These are phyloP conservation scores for Fregata magnificens DNA, from an alignment of 2,113 vertebrate species.

Conservation along the genomic window DNA sequence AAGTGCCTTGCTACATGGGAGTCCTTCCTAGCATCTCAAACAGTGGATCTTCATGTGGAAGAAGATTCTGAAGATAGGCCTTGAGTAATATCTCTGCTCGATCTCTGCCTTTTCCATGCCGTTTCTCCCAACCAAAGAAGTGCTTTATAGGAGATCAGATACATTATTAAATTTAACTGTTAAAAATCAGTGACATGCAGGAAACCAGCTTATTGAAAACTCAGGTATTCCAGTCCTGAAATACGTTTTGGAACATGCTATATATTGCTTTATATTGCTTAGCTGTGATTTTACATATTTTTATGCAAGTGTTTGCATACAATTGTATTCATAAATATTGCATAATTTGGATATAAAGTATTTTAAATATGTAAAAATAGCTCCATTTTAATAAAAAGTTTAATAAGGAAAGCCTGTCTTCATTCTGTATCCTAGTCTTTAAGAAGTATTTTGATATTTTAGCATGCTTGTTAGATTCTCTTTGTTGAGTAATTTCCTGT, in stretches of 20 bases:
- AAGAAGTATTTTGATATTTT: background rate
- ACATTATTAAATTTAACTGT: constrained; percentile 22
- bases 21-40: constrained; percentile 88
- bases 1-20: constrained; percentile 97
- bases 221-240: constrained; percentile 70
- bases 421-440: background rate
- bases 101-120: background rate
- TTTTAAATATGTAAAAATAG: constrained; percentile 74
- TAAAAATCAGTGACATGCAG: constrained; percentile 30
- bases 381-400: constrained; percentile 73
- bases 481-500: background rate
- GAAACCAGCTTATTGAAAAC: constrained; percentile 62
- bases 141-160: constrained; percentile 46
- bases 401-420: constrained; percentile 29
- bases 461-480: background rate
- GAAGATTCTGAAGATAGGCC: constrained; percentile 68
- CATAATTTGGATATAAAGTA: constrained; percentile 67
- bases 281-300: constrained; percentile 62
- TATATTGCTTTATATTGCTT: constrained; percentile 44
- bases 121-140: constrained; percentile 71
- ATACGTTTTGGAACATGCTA: constrained; percentile 29
- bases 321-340: constrained; percentile 58
- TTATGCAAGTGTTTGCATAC: constrained; percentile 54
- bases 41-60: constrained; percentile 68
- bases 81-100: constrained; percentile 44